Percentiles rank a stretch among this genome's conserved stretches.
Conservation (phyloP, 2,888 invertebrate species). For the Pasiphila rectangulata region DNA sequence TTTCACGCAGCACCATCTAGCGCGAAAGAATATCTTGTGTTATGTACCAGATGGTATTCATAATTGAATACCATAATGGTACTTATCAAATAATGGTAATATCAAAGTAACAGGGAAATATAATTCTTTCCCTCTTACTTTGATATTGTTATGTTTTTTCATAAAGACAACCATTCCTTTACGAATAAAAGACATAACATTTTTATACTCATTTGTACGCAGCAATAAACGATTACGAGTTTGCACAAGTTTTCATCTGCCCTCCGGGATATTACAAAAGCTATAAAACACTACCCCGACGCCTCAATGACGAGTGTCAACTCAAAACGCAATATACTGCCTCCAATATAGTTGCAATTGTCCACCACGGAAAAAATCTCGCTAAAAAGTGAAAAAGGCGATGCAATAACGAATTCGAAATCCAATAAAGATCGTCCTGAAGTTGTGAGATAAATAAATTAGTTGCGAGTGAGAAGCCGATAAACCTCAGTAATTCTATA, state of each 20-base stretch:
- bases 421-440: conserved; percentile 53
- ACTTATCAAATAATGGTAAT: too few relatives aligned
- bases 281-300: conserved; percentile 54
- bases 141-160: too few relatives aligned
- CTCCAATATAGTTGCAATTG: conserved; percentile 54
- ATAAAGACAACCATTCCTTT: neutral
- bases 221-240: conserved; percentile 15
- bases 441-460: conserved; percentile 14
- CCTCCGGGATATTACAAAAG: conserved; percentile 51
- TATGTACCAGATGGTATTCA: too few relatives aligned
- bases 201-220: neutral
- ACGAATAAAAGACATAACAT: neutral
- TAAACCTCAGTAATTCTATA: neutral
- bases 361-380: conserved; percentile 61
- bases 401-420: conserved; percentile 71
- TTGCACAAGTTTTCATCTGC: conserved; percentile 21
- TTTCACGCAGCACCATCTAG: too few relatives aligned
- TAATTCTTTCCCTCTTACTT: too few relatives aligned
- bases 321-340: conserved; percentile 58
- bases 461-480: too few relatives aligned
- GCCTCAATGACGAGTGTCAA: conserved; percentile 56
- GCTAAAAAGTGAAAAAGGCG: conserved; percentile 57
- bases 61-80: too few relatives aligned
- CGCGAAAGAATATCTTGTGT: too few relatives aligned
- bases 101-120: too few relatives aligned